These are phyloP conservation scores for Trissolcus basalis DNA, from an alignment of 1,140 invertebrate genomes.

Conservation along the genomic window DNA sequence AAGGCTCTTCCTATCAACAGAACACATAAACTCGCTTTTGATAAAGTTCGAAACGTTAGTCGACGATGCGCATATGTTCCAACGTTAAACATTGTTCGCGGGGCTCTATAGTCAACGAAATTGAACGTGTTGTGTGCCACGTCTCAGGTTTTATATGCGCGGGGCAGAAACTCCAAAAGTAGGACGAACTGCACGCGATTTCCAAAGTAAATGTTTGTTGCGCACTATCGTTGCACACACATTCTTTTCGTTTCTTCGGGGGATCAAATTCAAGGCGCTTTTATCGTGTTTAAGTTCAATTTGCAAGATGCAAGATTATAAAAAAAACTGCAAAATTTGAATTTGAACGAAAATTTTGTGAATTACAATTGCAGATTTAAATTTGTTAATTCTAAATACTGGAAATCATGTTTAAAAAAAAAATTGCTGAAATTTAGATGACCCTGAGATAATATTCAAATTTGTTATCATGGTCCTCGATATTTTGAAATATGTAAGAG, in stretches of 20 bases:
- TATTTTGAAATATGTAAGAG: no score
- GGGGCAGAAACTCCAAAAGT: conserved; percentile 55
- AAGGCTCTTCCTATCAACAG: conserved; percentile 55
- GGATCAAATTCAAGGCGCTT: conserved; percentile 44
- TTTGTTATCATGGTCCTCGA: no score
- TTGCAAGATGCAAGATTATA: conserved; percentile 2
- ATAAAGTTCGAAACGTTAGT: conserved; percentile 61
- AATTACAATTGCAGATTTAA: no score
- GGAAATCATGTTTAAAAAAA: no score
- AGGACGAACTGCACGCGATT: conserved; percentile 60
- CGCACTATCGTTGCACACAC: conserved; percentile 46
- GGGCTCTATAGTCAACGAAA: conserved; percentile 56
- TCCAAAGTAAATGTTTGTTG: conserved; percentile 60
- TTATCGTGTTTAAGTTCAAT: conserved; percentile 17
- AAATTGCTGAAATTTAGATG: no score
- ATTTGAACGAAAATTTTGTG: no score
- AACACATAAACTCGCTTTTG: conserved; percentile 61
- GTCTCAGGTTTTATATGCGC: conserved; percentile 54
- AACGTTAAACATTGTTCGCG: conserved; percentile 46
- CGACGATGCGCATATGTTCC: conserved; percentile 57
- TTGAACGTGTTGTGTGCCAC: conserved; percentile 56
- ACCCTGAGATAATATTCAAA: no score
- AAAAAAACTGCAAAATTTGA: neutral
- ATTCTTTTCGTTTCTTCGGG: conserved; percentile 48
- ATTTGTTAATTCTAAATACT: no score